Evolutionary conservation across 2,113 vertebrate species (phyloP).

Genomic region (Numenius arquata): DNA sequence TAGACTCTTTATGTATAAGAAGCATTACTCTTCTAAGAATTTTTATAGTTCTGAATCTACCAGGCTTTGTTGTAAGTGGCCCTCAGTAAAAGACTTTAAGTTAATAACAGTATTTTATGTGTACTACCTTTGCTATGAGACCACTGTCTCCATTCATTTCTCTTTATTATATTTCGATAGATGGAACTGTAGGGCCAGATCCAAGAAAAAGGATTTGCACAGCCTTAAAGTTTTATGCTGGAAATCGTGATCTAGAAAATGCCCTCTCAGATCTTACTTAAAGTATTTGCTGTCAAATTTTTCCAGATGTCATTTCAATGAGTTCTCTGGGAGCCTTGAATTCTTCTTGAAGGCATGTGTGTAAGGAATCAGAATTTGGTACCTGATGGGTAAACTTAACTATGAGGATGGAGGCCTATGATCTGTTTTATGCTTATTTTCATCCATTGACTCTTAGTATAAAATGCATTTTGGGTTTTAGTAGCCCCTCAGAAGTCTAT

Average conservation of each 20-base stretch:
- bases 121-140: neutral
- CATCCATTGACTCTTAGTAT: neutral
- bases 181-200: neutral
- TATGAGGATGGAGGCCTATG: neutral
- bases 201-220: neutral
- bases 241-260: neutral
- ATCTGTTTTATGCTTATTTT: neutral
- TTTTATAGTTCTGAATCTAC: slow-evolving; percentile 25
- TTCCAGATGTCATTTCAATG: neutral
- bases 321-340: neutral
- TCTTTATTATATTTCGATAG: neutral
- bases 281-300: neutral
- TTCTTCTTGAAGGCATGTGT: neutral
- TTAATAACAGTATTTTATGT: neutral
- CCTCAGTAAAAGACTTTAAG: neutral
- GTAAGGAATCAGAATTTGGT: neutral
- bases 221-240: neutral
- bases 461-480: neutral
- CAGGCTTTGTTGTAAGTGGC: neutral
- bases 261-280: neutral
- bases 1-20: neutral
- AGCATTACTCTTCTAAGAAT: neutral
- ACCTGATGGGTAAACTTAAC: neutral
- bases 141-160: neutral
- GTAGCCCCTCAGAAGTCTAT: neutral